Conservation (phyloP, 30 jellyfish, hydroid and myxozoan species). For the Hydractinia symbiolongicarpus region DNA sequence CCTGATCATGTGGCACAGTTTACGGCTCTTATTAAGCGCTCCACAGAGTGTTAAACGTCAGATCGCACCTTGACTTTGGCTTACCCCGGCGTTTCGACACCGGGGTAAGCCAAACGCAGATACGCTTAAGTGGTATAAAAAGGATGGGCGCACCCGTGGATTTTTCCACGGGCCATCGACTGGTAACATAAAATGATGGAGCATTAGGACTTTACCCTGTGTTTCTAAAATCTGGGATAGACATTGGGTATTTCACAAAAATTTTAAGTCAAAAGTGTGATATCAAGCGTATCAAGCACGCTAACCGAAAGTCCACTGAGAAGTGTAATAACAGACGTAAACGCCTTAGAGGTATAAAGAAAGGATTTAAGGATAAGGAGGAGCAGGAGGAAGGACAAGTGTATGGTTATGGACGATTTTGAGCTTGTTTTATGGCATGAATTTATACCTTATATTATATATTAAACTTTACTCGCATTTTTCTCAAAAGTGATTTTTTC, state of each 20-base stretch:
- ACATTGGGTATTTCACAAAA: not conserved
- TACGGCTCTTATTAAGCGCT: too few relatives aligned
- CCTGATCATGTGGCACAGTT: too few relatives aligned
- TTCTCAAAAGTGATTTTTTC: too few relatives aligned
- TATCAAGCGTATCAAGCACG: not conserved
- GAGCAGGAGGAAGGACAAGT: conserved; percentile 5
- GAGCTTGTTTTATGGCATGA: not conserved
- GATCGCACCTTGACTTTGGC: too few relatives aligned
- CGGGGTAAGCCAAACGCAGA: too few relatives aligned
- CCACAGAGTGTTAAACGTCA: too few relatives aligned
- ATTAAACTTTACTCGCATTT: too few relatives aligned
- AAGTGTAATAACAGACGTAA: not conserved
- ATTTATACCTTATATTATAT: too few relatives aligned
- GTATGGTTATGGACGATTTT: not conserved
- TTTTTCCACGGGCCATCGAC: too few relatives aligned
- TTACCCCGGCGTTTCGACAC: too few relatives aligned
- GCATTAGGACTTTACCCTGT: not conserved
- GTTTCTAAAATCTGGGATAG: not conserved
- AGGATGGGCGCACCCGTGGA: too few relatives aligned
- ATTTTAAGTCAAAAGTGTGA: not conserved
- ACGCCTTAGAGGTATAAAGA: conserved; percentile 13
- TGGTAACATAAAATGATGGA: not conserved
- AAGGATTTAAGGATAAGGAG: not conserved
- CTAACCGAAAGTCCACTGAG: not conserved
- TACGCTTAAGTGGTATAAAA: too few relatives aligned